Evolutionary conservation across 2,797 vertebrate genomes (phyloP).

Genomic region (Pelodytes ibericus): DNA sequence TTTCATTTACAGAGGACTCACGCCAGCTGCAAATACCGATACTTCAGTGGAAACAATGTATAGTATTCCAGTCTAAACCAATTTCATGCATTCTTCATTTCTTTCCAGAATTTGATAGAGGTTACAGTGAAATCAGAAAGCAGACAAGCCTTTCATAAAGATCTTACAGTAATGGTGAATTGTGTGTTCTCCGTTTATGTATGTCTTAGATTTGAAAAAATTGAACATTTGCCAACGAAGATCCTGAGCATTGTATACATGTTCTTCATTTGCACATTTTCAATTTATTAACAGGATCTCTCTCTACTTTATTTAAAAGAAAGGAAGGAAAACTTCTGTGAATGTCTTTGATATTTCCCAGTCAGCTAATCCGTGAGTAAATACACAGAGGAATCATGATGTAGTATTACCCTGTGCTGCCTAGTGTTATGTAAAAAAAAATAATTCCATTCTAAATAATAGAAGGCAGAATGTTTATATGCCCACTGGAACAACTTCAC

Average conservation of each 20-base stretch:
- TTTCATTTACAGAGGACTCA: constrained; percentile 46
- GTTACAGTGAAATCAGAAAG: constrained; percentile 18
- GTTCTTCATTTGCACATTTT: constrained; percentile 14
- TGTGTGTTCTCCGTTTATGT: background rate
- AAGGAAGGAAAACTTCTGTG: constrained; percentile 6
- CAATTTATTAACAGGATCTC: constrained; percentile 12
- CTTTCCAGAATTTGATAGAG: constrained; percentile 10
- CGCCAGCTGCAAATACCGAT: constrained; percentile 25
- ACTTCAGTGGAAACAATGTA: constrained; percentile 23
- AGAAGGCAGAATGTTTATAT: constrained; percentile 49
- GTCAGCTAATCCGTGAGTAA: constrained; percentile 37
- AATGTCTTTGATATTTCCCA: constrained; percentile 45
- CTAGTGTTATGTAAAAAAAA: constrained; percentile 44
- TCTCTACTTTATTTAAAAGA: constrained; percentile 17
- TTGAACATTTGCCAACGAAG: background rate
- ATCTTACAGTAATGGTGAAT: background rate
- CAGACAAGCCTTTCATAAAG: constrained; percentile 18
- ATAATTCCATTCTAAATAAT: constrained; percentile 40
- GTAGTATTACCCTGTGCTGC: constrained; percentile 39
- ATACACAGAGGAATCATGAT: constrained; percentile 40
- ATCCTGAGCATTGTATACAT: background rate
- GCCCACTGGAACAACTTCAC: constrained; percentile 49
- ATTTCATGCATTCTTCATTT: constrained; percentile 26
- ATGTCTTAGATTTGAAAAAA: constrained; percentile 2
- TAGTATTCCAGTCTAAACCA: constrained; percentile 10